Evolutionary conservation across 1,140 invertebrate species (phyloP).

Genomic region (Plectus sambesii): DNA sequence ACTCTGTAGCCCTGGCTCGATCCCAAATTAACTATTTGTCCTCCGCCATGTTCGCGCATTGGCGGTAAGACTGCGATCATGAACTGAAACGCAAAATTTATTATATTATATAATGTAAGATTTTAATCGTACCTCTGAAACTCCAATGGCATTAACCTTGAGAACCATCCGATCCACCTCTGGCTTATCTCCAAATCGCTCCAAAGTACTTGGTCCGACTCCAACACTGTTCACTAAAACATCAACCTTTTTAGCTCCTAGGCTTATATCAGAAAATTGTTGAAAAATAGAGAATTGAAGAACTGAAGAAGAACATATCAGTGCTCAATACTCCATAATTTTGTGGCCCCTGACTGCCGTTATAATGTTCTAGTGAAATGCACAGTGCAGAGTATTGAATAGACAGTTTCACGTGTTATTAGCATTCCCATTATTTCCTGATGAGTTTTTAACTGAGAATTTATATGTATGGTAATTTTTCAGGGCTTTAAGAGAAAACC

Average conservation of each 20-base stretch:
- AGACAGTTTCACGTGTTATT: too few species aligned
- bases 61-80: conserved; percentile 35
- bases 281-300: conserved; percentile 13
- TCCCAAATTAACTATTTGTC: conserved; percentile 41
- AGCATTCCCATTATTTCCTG: too few species aligned
- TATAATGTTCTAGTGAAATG: too few species aligned
- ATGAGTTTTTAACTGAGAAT: too few species aligned
- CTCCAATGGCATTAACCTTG: conserved; percentile 37
- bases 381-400: too few species aligned
- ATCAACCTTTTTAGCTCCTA: neutral
- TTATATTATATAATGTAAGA: neutral
- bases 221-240: conserved; percentile 40
- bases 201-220: conserved; percentile 38
- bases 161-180: conserved; percentile 33
- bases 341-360: conserved; percentile 4
- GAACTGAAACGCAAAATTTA: conserved; percentile 27
- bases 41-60: conserved; percentile 38
- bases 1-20: conserved; percentile 36
- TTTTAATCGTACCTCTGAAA: conserved; percentile 30
- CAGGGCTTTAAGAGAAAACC: too few species aligned
- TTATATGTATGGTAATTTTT: too few species aligned
- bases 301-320: conserved; percentile 1
- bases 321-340: conserved; percentile 9
- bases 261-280: conserved; percentile 1
- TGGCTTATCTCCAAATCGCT: conserved; percentile 37